Conservation (phyloP, 2,113 vertebrate genomes). For the Crotalus horridus region DNA sequence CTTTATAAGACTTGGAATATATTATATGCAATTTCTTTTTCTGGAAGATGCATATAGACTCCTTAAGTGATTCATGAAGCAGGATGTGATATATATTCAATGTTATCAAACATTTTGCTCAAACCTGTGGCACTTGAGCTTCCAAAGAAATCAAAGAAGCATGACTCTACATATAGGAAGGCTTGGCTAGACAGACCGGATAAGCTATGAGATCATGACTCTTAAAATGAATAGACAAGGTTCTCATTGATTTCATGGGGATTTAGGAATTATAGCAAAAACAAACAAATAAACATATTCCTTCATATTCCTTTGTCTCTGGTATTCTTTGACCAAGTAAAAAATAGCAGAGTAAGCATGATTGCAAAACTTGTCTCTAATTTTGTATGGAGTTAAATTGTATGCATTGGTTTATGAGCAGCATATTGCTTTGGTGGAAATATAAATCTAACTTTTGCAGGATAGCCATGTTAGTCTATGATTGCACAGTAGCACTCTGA, state of each 20-base stretch:
- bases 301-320: not conserved
- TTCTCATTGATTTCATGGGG: too few species aligned
- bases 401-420: not conserved
- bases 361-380: not conserved
- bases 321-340: not conserved
- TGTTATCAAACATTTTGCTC: conserved; percentile 62
- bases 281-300: not conserved
- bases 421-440: not conserved
- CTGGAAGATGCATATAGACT: conserved; percentile 58
- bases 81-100: conserved; percentile 58
- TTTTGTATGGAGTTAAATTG: not conserved
- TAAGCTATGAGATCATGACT: not conserved
- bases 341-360: not conserved
- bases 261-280: not conserved
- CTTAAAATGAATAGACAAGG: not conserved
- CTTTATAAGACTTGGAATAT: conserved; percentile 57
- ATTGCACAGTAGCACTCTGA: not conserved
- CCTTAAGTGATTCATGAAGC: conserved; percentile 50
- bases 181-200: conserved; percentile 22
- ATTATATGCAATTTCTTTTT: conserved; percentile 61
- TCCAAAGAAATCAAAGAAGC: conserved; percentile 44
- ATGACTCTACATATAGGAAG: conserved; percentile 42
- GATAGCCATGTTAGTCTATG: not conserved
- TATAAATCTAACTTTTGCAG: not conserved
- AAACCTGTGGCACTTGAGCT: conserved; percentile 44